Conservation (phyloP, 2,797 vertebrate species). For the Brachyrhaphis roseni region DNA sequence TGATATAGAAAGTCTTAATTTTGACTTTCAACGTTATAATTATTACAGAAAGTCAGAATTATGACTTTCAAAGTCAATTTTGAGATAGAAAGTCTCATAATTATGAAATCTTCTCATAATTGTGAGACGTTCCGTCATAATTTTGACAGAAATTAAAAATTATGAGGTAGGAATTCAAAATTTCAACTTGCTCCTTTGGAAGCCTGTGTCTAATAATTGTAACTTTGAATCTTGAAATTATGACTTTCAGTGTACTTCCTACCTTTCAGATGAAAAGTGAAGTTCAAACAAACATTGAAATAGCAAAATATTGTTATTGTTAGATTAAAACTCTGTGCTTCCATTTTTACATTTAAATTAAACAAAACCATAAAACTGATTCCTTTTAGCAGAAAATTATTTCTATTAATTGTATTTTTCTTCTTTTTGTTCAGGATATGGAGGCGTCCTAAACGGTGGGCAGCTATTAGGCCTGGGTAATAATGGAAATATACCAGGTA, state of each 20-base stretch:
- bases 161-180: too few relatives aligned
- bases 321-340: not conserved
- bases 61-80: too few relatives aligned
- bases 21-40: too few relatives aligned
- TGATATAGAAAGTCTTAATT: too few relatives aligned
- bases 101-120: too few relatives aligned
- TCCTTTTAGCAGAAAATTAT: not conserved
- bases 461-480: slow-evolving; percentile 51
- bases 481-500: slow-evolving; percentile 52
- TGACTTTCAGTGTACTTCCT: not conserved
- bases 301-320: slow-evolving; percentile 41
- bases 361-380: not conserved
- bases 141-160: too few relatives aligned
- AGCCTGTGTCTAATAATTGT: too few relatives aligned
- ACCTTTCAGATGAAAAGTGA: not conserved
- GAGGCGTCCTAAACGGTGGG: slow-evolving; percentile 39
- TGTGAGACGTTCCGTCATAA: too few relatives aligned
- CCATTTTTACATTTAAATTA: not conserved
- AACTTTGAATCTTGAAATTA: too few relatives aligned
- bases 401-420: not conserved
- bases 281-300: not conserved
- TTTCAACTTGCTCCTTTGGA: too few relatives aligned
- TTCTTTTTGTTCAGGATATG: slow-evolving; percentile 52
- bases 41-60: too few relatives aligned
- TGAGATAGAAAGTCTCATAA: too few relatives aligned